Evolutionary conservation across 2,797 vertebrate genomes (phyloP).

Genomic region (Argyrosomus regius): DNA sequence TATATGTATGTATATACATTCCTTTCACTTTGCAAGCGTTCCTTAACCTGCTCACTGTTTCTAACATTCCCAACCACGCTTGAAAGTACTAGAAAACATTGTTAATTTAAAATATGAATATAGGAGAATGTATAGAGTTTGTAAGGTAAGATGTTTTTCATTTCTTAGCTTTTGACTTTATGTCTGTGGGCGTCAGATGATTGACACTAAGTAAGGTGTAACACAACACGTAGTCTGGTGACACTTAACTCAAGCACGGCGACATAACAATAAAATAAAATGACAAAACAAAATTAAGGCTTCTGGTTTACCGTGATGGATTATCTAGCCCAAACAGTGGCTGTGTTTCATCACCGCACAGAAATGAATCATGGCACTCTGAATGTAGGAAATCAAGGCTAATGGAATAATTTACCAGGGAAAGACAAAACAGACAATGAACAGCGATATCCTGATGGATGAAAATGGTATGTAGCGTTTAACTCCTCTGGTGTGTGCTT

Average conservation of each 20-base stretch:
- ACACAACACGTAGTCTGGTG: neutral
- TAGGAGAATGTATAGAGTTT: neutral
- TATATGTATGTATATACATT: constrained; percentile 44
- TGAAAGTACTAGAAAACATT: neutral
- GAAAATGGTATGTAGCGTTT: neutral
- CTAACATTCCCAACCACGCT: neutral
- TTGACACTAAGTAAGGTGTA: constrained; percentile 12
- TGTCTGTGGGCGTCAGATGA: constrained; percentile 16
- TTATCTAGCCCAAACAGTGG: neutral
- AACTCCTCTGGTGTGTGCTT: neutral
- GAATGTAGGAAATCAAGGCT: constrained; percentile 14
- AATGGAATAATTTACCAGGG: neutral
- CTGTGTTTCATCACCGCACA: constrained; percentile 25
- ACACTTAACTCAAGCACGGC: constrained; percentile 4
- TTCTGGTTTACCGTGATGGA: constrained; percentile 27
- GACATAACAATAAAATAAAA: constrained; percentile 1
- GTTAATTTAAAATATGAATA: neutral
- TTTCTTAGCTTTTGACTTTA: neutral
- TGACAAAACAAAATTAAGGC: constrained; percentile 32
- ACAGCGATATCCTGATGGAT: neutral
- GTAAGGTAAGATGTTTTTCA: neutral
- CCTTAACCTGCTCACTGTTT: constrained; percentile 11
- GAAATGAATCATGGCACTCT: constrained; percentile 6
- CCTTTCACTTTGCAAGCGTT: constrained; percentile 42
- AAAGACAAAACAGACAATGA: neutral